Conservation (phyloP, 2,888 invertebrate genomes). For the Spilarctia lutea region DNA sequence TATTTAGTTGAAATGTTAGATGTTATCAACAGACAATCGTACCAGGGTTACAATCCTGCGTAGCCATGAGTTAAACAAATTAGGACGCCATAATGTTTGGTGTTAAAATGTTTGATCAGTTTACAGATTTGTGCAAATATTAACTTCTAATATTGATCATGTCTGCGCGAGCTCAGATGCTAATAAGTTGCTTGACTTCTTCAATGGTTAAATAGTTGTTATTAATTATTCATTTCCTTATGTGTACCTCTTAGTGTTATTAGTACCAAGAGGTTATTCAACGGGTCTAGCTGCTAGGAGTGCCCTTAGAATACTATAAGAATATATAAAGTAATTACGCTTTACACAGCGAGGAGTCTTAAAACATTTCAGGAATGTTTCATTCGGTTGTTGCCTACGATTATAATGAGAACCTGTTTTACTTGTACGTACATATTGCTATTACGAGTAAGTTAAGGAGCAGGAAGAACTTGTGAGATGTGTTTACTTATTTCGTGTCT, state of each 20-base stretch:
- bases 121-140: conserved; percentile 80
- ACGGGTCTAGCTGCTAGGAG: conserved; percentile 13
- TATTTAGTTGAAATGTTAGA: conserved; percentile 8
- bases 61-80: conserved; percentile 62
- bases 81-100: conserved; percentile 73
- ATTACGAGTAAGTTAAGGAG: background rate
- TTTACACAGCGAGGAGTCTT: background rate
- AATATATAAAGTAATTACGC: background rate
- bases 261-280: conserved; percentile 26
- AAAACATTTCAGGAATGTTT: conserved; percentile 18
- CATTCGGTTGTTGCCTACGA: conserved; percentile 14
- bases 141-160: conserved; percentile 73
- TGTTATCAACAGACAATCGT: conserved; percentile 25
- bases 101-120: conserved; percentile 80
- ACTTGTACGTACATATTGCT: background rate
- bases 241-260: conserved; percentile 29
- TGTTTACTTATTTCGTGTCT: background rate
- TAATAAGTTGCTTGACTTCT: conserved; percentile 69
- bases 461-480: background rate
- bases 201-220: conserved; percentile 56
- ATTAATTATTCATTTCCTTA: conserved; percentile 60
- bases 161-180: conserved; percentile 70
- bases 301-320: background rate
- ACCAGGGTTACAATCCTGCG: conserved; percentile 30
- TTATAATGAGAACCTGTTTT: conserved; percentile 21